Evolutionary conservation across 2,888 invertebrate species (phyloP).

Genomic region (Lepidochrysops patricia): DNA sequence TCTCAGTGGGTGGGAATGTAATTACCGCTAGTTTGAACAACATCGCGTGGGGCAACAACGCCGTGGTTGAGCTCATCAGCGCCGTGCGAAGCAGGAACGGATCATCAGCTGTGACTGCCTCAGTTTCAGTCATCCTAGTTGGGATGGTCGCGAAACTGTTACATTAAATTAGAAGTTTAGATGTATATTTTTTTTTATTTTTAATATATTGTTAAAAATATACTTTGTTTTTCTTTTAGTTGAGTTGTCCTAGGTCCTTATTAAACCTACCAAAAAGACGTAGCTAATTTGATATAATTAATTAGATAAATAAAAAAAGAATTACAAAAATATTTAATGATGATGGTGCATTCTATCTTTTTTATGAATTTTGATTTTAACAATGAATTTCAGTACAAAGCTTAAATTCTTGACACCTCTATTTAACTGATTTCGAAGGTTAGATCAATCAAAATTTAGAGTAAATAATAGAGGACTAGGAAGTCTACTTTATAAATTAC

Average conservation of each 20-base stretch:
- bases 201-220: conserved; percentile 6
- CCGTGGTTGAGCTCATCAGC: conserved; percentile 36
- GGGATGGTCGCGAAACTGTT: conserved; percentile 37
- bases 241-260: background rate
- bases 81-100: conserved; percentile 33
- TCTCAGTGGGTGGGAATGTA: conserved; percentile 34
- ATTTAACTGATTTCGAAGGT: no score
- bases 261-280: no score
- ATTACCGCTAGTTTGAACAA: conserved; percentile 40
- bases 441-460: no score
- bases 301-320: no score
- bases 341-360: no score
- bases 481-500: no score
- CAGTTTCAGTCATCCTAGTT: conserved; percentile 39
- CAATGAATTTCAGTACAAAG: no score
- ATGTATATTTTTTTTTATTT: background rate
- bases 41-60: conserved; percentile 46
- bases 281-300: no score
- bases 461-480: no score
- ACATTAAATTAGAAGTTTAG: conserved; percentile 29
- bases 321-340: no score
- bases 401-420: no score
- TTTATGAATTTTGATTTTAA: no score
- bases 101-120: conserved; percentile 35
- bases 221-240: background rate